Base-by-base conservation (phyloP, 30 jellyfish, hydroid and myxozoan species). In the Nemopilema nomurai region DNA sequence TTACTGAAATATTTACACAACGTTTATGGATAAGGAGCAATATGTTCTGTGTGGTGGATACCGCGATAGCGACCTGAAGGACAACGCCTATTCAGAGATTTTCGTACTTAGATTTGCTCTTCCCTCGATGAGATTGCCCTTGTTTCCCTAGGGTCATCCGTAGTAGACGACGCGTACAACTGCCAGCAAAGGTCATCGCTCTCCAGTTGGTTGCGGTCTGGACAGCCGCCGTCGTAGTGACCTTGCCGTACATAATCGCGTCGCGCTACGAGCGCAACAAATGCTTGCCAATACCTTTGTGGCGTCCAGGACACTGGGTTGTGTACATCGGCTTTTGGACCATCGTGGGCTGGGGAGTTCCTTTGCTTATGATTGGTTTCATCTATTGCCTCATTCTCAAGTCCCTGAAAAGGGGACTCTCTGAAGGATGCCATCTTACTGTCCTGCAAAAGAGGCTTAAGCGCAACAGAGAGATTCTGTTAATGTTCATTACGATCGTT, bases 291-390 rank as follows among this genome's bases (percentile, higher is more conserved):
- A 50, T n/a, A 0, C 62, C 90, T 0, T 23, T 70, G 63, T 62
- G 80, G 79, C 24, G 33, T 23, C 28, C 72, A 4, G 77, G 69
- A 8, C 24, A 18, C 9, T 51, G 80, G 77, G 90, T 82, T 21
- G 41, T 53, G 22, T 82, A 82, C 30, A 68, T 74, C n/a, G 90
- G 77, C 41, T 82, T 57, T 67, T 82, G 90, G 90, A 74, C 69
- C 51, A 57, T 74, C 29, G 21, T 51, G 18, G 90, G 90, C 67
- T 82, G 90, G 90, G 90, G 90, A 25, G 31, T 82, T 22, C 90
- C 90, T 9, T 66, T 82, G 9, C 9, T 62, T 16, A 63, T 82
- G 20, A 70, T 82, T 7, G 17, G 52, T 1, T 21, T 51, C 50
- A 68, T 82, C 84, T 67, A 82, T 70, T 69, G 19, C 53, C 19